Base-by-base conservation (phyloP, 2,797 vertebrate species). In the Champsocephalus esox region DNA sequence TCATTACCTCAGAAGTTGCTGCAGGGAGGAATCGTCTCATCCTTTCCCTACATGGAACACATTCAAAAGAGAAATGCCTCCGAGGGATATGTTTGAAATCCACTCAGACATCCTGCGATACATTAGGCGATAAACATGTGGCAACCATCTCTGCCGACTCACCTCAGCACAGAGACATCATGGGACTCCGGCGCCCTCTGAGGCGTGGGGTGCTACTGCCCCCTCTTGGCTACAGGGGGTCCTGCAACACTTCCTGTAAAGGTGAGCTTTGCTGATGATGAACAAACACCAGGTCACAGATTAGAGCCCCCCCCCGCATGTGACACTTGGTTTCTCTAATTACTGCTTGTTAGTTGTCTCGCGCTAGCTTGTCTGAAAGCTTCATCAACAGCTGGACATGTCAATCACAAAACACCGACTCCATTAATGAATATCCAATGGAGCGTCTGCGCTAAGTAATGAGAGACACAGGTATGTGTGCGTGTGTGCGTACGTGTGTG, bases 291-390 rank as follows among this genome's bases (percentile, higher is more conserved):
- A 34, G 62, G 51, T 71, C 24, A 61, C 72, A 89, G 84, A 87
- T 88, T 77, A 73, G 86, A 61, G 70, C 74, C 80, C 82, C 50
- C 60, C 77, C 80, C 82, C 49, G 51, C 21, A 79, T 63, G 83
- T 80, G 86, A 88, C 88, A 83, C 85, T 85, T 87, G 73, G 84
- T 90, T 90, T 86, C 86, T 82, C 86, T 93, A 90, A 92, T 94
- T 86, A 87, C 83, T 84, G 79, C 88, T 91, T 92, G 90, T 90
- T 89, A 79, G 81, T 92, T 90, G 88, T 85, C 80, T 88, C 62
- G 78, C 88, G 90, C 88, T 83, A 89, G 71, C 85, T 87, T 49
- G 52, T 68, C 58, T 78, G 82, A 88, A 86, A 81, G 77, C 80
- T 64, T 83, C 78, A 89, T 81, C 74, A 85, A 68, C 84, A 83